These are phyloP conservation scores for Eudemis profundana DNA, from an alignment of 2,888 invertebrate species.

Conservation along the genomic window DNA sequence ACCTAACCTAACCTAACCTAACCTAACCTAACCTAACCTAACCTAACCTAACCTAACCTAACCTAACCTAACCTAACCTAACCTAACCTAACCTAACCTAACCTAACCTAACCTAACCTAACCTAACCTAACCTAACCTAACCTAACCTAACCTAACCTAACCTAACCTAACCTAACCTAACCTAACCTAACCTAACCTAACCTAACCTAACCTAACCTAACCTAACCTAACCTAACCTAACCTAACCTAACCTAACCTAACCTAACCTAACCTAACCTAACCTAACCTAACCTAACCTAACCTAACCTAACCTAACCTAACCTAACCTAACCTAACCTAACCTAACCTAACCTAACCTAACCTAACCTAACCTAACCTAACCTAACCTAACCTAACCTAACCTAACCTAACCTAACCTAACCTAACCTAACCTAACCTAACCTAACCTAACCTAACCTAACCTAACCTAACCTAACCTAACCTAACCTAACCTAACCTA, in stretches of 20 bases:
- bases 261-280: conserved; percentile 13
- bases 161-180: conserved; percentile 14
- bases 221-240: conserved; percentile 14
- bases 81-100: conserved; percentile 13
- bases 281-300: conserved; percentile 14
- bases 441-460: conserved; percentile 14
- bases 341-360: conserved; percentile 14
- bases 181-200: conserved; percentile 14
- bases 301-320: conserved; percentile 14
- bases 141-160: conserved; percentile 14
- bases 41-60: conserved; percentile 14
- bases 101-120: conserved; percentile 14
- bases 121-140: conserved; percentile 14
- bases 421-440: conserved; percentile 14
- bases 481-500: conserved; percentile 13
- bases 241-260: conserved; percentile 10
- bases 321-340: conserved; percentile 14
- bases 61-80: conserved; percentile 14
- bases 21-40: conserved; percentile 14
- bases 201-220: conserved; percentile 14
- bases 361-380: conserved; percentile 14
- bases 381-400: conserved; percentile 14
- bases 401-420: conserved; percentile 14
- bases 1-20: conserved; percentile 14
- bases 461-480: conserved; percentile 14